These are phyloP conservation scores for Manis pentadactyla DNA, from an alignment of 2,797 vertebrate species.

Conservation along the genomic window DNA sequence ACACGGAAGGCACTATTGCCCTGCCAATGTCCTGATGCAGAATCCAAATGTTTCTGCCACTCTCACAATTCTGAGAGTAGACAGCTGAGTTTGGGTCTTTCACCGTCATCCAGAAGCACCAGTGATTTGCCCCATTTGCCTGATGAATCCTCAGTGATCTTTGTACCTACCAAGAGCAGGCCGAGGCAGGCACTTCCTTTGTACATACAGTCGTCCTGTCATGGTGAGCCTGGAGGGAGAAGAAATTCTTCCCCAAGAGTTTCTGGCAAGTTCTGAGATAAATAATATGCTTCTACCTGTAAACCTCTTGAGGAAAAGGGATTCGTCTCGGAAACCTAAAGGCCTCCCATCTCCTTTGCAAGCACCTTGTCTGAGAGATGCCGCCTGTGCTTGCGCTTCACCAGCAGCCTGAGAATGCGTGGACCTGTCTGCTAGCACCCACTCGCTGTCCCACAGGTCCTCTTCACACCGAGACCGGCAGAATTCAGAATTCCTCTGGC, in stretches of 20 bases:
- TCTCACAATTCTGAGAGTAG: not conserved
- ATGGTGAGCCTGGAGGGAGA: not conserved
- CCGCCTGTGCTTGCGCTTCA: not conserved
- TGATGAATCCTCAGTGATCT: not conserved
- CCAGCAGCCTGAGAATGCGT: not conserved
- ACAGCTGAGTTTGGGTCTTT: not conserved
- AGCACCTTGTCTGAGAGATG: not conserved
- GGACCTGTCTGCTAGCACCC: fast-evolving
- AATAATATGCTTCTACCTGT: not conserved
- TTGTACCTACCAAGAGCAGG: not conserved
- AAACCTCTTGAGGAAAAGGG: not conserved
- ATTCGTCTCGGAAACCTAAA: not conserved
- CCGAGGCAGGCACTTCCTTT: not conserved
- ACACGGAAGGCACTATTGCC: not conserved
- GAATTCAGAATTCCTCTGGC: not conserved
- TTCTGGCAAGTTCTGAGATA: not conserved
- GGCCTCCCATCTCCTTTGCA: not conserved
- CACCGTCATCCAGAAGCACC: not conserved
- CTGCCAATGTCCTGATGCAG: not conserved
- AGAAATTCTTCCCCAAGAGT: not conserved
- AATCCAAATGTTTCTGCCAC: not conserved
- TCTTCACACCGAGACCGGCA: not conserved
- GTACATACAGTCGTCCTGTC: not conserved
- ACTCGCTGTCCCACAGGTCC: not conserved
- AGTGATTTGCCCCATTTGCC: not conserved